Evolutionary conservation across 1,140 invertebrate species (phyloP), one percentile per base, ranked within the genome.

Genomic region (Papilio machaon): DNA sequence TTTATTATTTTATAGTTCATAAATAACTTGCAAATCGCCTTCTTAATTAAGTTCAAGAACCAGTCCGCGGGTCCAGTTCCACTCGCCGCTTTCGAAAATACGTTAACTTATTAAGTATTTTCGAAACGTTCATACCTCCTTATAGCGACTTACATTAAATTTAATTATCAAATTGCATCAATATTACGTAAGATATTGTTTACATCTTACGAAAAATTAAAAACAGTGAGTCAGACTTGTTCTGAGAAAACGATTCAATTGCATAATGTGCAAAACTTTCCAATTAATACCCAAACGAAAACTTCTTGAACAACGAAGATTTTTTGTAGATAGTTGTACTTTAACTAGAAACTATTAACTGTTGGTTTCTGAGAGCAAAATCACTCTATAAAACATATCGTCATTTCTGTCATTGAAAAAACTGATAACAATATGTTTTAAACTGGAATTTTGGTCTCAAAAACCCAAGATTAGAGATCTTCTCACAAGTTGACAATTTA

Each of bases 21-120:
- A 92, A 93, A 92, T 91, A 90, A 88, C 87, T 88, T 85, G 91
- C 91, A 90, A 92, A 92, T 91, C 89, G 87, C 89, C 88, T 93
- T 91, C 87, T 91, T 93, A 93, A 93, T 93, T 92, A 93, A 87
- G 81, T 86, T 79, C 81, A 80, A 83, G 80, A 89, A 90, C 90
- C 86, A 86, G 88, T 89, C 85, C 35, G 79, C 64, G 64, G 75
- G 76, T 84, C 81, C 84, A 82, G 81, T 86, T 74, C 82, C 82
- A 85, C 87, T 87, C 86, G 60, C 81, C 82, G 77, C 79, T 80
- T 82, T 83, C 80, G 83, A 84, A 86, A 86, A 83, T 84, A 86
- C 82, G 77, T 83, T 82, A 80, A 75, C 80, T 83, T 79, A 80
- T 74, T 83, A 82, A 82, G 81, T 81, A 79, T 80, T 80, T 82